Evolutionary conservation across 2,113 vertebrate species (phyloP).

Genomic region (Tapirus terrestris): DNA sequence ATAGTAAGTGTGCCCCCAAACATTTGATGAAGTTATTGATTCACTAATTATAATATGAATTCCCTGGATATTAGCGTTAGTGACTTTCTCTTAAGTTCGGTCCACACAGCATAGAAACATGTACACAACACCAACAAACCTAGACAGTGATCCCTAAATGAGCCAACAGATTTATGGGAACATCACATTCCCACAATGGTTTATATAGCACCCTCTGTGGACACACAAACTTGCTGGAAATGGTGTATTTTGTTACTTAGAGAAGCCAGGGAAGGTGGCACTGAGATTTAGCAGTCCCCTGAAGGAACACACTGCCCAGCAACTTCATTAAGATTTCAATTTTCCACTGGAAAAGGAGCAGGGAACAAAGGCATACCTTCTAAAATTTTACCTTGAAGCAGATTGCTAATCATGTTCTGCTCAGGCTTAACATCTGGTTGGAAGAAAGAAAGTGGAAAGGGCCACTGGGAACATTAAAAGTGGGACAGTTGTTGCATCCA

Average conservation of each 20-base stretch:
- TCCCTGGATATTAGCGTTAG: not conserved
- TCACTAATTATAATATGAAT: not conserved
- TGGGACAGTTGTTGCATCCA: not conserved
- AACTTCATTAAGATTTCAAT: not conserved
- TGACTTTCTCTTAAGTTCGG: not conserved
- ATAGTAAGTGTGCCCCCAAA: not conserved
- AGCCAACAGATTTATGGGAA: not conserved
- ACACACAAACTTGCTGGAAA: not conserved
- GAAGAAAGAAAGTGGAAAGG: not conserved
- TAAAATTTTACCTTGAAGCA: not conserved
- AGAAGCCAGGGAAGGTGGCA: not conserved
- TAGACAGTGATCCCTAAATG: not conserved
- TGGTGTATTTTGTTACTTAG: not conserved
- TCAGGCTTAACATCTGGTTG: not conserved
- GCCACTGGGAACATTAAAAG: not conserved
- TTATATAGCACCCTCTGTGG: too few relatives aligned
- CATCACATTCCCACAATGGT: not conserved
- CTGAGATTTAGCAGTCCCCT: not conserved
- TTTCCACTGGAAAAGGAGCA: not conserved
- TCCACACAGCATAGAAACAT: not conserved
- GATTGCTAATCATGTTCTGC: not conserved
- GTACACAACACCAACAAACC: not conserved
- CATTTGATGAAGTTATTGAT: not conserved
- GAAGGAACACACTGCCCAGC: not conserved
- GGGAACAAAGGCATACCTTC: not conserved